These are phyloP conservation scores for Cromileptes altivelis DNA, from an alignment of 2,113 vertebrate species.

Conservation along the genomic window DNA sequence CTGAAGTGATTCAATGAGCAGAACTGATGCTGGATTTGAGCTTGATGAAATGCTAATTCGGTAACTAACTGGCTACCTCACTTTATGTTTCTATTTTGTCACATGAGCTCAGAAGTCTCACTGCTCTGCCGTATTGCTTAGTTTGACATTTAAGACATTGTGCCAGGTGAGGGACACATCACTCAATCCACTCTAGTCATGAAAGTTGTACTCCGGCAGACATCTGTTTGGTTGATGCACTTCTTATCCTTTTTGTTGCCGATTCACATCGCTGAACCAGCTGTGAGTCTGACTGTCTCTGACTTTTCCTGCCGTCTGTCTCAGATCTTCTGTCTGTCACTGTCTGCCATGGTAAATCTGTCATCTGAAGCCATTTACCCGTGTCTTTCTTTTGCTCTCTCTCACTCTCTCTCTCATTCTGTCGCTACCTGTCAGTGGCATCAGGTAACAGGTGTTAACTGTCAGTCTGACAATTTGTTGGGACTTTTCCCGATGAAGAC, in stretches of 20 bases:
- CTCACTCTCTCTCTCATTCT: background rate
- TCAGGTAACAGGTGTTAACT: slow-evolving; percentile 49
- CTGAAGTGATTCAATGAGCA: background rate
- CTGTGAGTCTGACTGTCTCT: slow-evolving; percentile 23
- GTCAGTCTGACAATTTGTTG: slow-evolving; percentile 38
- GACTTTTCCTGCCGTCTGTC: slow-evolving; percentile 28
- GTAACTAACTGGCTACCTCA: background rate
- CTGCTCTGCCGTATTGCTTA: background rate
- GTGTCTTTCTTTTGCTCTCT: slow-evolving; percentile 21
- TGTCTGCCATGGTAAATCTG: slow-evolving; percentile 33
- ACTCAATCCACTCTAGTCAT: slow-evolving; percentile 20
- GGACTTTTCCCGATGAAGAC: background rate
- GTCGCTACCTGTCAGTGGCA: slow-evolving; percentile 25
- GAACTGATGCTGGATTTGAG: background rate
- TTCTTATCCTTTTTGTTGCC: slow-evolving; percentile 20
- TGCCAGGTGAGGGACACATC: background rate
- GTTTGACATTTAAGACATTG: slow-evolving; percentile 17
- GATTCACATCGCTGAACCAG: slow-evolving; percentile 36
- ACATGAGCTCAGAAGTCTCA: slow-evolving; percentile 3
- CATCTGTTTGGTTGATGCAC: slow-evolving; percentile 31
- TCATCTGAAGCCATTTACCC: slow-evolving; percentile 42
- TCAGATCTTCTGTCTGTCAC: slow-evolving; percentile 54
- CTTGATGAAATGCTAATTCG: background rate
- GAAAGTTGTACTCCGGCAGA: slow-evolving; percentile 34
- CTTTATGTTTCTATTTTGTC: slow-evolving; percentile 1